Evolutionary conservation across 2,888 invertebrate species (phyloP), one percentile per base, ranked within the genome.

Genomic region (Apamea crenata): DNA sequence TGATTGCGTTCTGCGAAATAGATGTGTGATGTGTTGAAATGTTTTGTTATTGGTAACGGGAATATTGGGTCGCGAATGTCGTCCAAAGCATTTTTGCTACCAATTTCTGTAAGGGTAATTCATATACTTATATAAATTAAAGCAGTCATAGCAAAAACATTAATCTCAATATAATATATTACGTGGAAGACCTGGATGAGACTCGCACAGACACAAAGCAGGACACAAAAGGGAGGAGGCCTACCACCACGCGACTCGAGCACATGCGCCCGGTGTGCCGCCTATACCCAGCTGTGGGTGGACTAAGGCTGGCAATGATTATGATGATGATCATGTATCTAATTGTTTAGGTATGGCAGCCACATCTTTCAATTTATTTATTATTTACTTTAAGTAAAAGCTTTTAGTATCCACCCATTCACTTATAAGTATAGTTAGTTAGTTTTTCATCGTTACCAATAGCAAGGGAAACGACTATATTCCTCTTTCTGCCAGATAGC

Each of bases 1-100:
- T n/a, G 86, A 85, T 82, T 78, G 53, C 21, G 40, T 72, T 84
- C 74, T 69, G 68, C 61, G 72, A 10, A 36, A 77, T 66, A 10
- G 47, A 63, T 61, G n/a, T 67, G 16, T n/a, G 44, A 67, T 59
- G 21, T 63, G 18, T 32, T 32, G 67, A 56, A 69, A 72, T 50
- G n/a, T 65, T 69, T 69, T 47, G 44, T 63, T 79, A 66, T 79
- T 73, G 40, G 44, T 82, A n/a, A n/a, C 12, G n/a, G 18, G 21
- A 56, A 78, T 6, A 71, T 53, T 44, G 18, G 21, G n/a, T 44
- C 0, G 4, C 0, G 18, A 65, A 73, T 14, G 14, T 2, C 6
- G 56, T 36, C 2, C 32, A 2, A 29, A 16, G 0, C 8, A 29
- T 78, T 32, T 65, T 47, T 63, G 5, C 21, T 53, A n/a, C 5